These are phyloP conservation scores for Xanthostigma xanthostigma DNA, from an alignment of 2,888 invertebrate genomes.

Conservation along the genomic window DNA sequence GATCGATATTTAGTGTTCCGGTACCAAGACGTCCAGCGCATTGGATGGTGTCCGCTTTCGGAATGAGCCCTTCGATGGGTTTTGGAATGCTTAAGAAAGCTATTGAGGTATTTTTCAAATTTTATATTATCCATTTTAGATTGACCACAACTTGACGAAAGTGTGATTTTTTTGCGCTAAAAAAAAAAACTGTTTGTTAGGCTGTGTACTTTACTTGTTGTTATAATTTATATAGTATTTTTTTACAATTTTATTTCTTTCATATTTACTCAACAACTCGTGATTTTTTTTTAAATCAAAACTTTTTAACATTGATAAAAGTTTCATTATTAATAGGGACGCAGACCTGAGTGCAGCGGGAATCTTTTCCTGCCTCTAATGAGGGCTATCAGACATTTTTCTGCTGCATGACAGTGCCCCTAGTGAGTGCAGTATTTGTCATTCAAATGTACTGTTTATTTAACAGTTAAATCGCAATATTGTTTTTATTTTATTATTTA, in stretches of 20 bases:
- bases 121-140: slow-evolving; percentile 6
- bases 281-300: background rate
- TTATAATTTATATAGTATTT: background rate
- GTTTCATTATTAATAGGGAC: too few relatives aligned
- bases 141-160: too few relatives aligned
- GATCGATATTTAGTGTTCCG: slow-evolving; percentile 70
- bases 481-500: too few relatives aligned
- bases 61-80: slow-evolving; percentile 73
- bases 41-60: slow-evolving; percentile 89
- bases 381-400: too few relatives aligned
- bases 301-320: too few relatives aligned
- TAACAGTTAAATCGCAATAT: too few relatives aligned
- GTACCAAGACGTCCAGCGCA: slow-evolving; percentile 75
- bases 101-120: slow-evolving; percentile 39
- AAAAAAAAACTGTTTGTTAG: background rate
- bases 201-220: too few relatives aligned
- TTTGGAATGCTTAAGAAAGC: slow-evolving; percentile 75
- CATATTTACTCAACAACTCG: background rate
- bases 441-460: too few relatives aligned
- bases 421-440: too few relatives aligned
- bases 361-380: too few relatives aligned
- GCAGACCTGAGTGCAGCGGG: too few relatives aligned
- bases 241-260: background rate
- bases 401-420: too few relatives aligned
- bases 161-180: background rate